These are phyloP conservation scores for Scleropages formosus DNA, from an alignment of 2,797 vertebrate species.

Conservation along the genomic window DNA sequence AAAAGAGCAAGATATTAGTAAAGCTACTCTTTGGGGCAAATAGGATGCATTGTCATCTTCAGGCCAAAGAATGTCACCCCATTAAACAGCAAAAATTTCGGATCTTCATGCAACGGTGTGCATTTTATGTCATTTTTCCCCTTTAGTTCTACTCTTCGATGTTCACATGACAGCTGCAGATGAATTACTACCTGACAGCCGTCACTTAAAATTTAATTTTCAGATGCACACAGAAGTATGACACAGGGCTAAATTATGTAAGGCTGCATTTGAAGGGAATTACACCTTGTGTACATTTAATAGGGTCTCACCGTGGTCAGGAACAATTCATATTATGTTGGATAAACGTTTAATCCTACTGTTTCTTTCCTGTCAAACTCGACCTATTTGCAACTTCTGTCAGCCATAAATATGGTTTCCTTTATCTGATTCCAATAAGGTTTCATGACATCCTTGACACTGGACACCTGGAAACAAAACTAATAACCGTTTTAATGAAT, in stretches of 20 bases:
- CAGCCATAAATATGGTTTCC: not conserved
- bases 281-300: not conserved
- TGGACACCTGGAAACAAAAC: no score
- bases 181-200: constrained; percentile 48
- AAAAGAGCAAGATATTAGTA: not conserved
- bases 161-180: constrained; percentile 42
- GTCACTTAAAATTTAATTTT: constrained; percentile 45
- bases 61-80: not conserved
- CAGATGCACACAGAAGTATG: constrained; percentile 38
- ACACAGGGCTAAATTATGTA: constrained; percentile 40
- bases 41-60: constrained; percentile 12
- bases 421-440: no score
- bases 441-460: no score
- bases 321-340: no score
- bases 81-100: not conserved
- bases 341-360: no score
- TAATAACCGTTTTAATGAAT: no score
- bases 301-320: no score
- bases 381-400: not conserved
- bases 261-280: constrained; percentile 27
- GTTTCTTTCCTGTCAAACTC: no score
- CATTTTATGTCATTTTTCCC: constrained; percentile 27
- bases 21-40: not conserved
- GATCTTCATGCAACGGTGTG: not conserved
- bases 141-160: constrained; percentile 35